A percentile compares a stretch with the other conserved stretches of the same genome.
Evolutionary conservation across 2,888 invertebrate genomes (phyloP).

Genomic region (Bhutanitis thaidina): DNA sequence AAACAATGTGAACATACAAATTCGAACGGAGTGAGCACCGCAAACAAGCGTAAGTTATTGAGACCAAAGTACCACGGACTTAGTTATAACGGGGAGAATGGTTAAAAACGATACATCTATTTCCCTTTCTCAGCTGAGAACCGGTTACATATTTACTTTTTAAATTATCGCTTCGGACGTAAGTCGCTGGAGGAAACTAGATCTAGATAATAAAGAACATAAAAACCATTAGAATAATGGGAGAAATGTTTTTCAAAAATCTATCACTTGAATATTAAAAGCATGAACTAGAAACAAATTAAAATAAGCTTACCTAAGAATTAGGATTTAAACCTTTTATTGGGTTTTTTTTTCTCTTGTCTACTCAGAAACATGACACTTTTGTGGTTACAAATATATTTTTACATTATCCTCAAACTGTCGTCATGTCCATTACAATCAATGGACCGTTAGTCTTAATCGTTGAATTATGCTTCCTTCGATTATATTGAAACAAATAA

Average conservation of each 20-base stretch:
- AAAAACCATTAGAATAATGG: neutral
- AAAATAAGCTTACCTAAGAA: too few relatives aligned
- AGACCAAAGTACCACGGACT: conserved; percentile 41
- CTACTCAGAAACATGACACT: conserved; percentile 10
- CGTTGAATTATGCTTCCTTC: too few relatives aligned
- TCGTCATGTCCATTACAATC: conserved; percentile 2
- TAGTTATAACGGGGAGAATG: conserved; percentile 42
- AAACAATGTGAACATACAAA: conserved; percentile 46
- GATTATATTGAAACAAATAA: too few relatives aligned
- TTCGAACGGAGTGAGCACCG: conserved; percentile 38
- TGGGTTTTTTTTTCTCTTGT: neutral
- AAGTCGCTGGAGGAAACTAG: conserved; percentile 43
- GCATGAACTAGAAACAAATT: too few relatives aligned
- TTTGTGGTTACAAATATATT: neutral
- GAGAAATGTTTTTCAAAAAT: neutral
- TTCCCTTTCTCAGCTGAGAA: conserved; percentile 36
- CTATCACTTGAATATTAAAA: neutral
- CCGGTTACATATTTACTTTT: conserved; percentile 42
- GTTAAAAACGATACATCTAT: conserved; percentile 43
- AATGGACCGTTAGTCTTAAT: too few relatives aligned
- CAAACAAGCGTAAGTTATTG: conserved; percentile 47
- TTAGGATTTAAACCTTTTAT: too few relatives aligned
- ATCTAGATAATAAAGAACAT: conserved; percentile 36
- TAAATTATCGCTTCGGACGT: conserved; percentile 50
- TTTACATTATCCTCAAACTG: conserved; percentile 1